A percentile compares a stretch with the other conserved stretches of the same genome.
These are phyloP conservation scores for Ganaspis sp. DNA, from an alignment of 1,140 invertebrate species.

Conservation along the genomic window DNA sequence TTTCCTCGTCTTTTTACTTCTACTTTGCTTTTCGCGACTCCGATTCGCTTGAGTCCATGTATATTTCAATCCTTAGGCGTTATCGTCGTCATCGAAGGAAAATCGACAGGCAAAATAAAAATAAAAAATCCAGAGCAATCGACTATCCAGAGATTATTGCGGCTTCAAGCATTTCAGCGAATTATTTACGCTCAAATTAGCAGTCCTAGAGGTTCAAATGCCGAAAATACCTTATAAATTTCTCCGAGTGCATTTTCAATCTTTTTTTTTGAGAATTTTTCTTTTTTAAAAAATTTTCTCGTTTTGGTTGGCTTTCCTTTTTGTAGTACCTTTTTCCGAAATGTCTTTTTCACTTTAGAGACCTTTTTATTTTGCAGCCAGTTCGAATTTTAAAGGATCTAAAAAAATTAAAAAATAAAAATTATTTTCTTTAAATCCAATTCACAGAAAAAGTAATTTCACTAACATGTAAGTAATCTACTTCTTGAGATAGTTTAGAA, in stretches of 20 bases:
- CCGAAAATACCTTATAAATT: background rate
- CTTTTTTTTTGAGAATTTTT: too few relatives aligned
- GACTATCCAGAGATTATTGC: slow-evolving; percentile 34
- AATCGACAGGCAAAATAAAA: slow-evolving; percentile 41
- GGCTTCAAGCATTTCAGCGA: background rate
- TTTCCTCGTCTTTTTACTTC: slow-evolving; percentile 26
- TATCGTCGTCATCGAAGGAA: slow-evolving; percentile 49
- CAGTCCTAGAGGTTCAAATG: background rate
- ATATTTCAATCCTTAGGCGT: slow-evolving; percentile 55
- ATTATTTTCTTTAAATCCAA: too few relatives aligned
- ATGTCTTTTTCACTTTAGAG: too few relatives aligned
- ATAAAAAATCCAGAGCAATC: slow-evolving; percentile 37
- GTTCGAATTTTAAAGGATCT: too few relatives aligned
- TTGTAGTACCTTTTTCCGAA: too few relatives aligned
- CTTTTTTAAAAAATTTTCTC: too few relatives aligned
- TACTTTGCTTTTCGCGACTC: slow-evolving; percentile 60
- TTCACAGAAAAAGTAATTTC: too few relatives aligned
- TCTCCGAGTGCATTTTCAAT: background rate
- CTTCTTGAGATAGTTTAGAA: too few relatives aligned
- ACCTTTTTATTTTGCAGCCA: too few relatives aligned
- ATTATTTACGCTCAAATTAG: slow-evolving; percentile 11
- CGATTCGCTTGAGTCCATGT: slow-evolving; percentile 52
- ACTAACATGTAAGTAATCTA: too few relatives aligned
- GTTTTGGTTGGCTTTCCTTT: too few relatives aligned
- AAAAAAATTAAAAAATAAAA: too few relatives aligned